These are phyloP conservation scores for Trissolcus brochymenae DNA, from an alignment of 2,888 invertebrate genomes.

Conservation along the genomic window DNA sequence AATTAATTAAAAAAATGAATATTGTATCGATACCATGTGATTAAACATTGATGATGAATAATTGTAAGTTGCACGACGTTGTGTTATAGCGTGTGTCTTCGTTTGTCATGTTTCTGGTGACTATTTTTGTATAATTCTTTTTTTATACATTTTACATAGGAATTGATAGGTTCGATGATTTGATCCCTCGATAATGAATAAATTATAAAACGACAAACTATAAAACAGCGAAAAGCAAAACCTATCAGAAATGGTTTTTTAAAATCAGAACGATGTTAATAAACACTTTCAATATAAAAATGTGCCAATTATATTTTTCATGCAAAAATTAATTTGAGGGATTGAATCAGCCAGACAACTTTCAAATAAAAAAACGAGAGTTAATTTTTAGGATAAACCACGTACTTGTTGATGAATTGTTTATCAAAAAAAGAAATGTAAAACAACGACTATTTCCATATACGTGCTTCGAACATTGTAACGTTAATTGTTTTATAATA, in stretches of 20 bases:
- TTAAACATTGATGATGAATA: conserved; percentile 36
- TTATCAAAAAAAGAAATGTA: neutral
- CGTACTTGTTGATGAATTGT: neutral
- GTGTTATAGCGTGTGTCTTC: too few relatives aligned
- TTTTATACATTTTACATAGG: too few relatives aligned
- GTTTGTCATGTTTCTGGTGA: too few relatives aligned
- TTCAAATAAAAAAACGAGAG: conserved; percentile 10
- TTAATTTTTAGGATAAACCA: conserved; percentile 18
- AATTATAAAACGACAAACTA: neutral
- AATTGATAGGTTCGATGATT: too few relatives aligned
- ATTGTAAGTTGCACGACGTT: too few relatives aligned
- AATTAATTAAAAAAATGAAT: conserved; percentile 22
- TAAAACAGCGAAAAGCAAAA: too few relatives aligned
- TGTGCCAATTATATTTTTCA: conserved; percentile 44
- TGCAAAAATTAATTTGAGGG: conserved; percentile 21
- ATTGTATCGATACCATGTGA: conserved; percentile 52
- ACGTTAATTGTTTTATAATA: conserved; percentile 37
- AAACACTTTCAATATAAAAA: neutral
- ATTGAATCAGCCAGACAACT: conserved; percentile 15
- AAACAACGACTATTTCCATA: conserved; percentile 39
- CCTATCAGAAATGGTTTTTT: neutral
- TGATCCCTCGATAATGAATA: neutral
- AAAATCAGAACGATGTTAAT: neutral
- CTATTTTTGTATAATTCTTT: conserved; percentile 16
- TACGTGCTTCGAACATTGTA: conserved; percentile 25